These are phyloP conservation scores for Pseudorhiza aurosa DNA, from an alignment of 30 jellyfish, hydroid and myxozoan species.

Conservation along the genomic window DNA sequence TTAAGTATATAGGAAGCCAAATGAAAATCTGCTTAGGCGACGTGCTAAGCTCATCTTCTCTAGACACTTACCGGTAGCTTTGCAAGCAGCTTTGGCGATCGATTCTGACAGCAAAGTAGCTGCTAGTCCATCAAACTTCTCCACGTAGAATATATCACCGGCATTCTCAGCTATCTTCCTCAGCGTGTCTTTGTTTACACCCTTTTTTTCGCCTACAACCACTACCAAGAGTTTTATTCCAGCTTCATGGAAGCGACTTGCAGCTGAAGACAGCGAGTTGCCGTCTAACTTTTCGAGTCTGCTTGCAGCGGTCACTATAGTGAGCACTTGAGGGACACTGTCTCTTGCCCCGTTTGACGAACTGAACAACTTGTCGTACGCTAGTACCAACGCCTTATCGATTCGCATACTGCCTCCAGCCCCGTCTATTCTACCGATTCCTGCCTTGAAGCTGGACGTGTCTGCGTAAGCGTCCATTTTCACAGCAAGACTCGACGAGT, in stretches of 20 bases:
- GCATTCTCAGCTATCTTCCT: neutral
- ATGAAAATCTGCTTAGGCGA: too few relatives aligned
- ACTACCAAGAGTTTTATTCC: slow-evolving; percentile 42
- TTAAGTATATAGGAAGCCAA: too few relatives aligned
- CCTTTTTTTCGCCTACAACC: slow-evolving; percentile 32
- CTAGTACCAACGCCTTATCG: slow-evolving; percentile 23
- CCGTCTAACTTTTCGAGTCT: slow-evolving; percentile 14
- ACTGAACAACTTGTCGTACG: slow-evolving; percentile 36
- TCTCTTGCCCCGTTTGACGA: slow-evolving; percentile 54
- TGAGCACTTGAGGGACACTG: slow-evolving; percentile 51
- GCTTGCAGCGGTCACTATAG: slow-evolving; percentile 43
- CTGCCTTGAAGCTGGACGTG: slow-evolving; percentile 15
- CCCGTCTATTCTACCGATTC: slow-evolving; percentile 2
- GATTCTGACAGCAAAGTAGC: neutral
- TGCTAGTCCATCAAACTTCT: slow-evolving; percentile 24
- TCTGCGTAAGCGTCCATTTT: slow-evolving; percentile 15
- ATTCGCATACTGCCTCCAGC: slow-evolving; percentile 28
- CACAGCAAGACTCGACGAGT: neutral
- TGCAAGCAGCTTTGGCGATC: slow-evolving; percentile 31
- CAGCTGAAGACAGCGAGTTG: slow-evolving; percentile 19
- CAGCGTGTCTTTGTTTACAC: slow-evolving; percentile 9
- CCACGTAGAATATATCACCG: slow-evolving; percentile 33
- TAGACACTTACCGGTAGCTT: slow-evolving; percentile 56
- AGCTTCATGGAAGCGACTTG: slow-evolving; percentile 33
- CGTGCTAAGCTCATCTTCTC: too few relatives aligned